phyloP scores from a whole-genome alignment of 2,797 vertebrate species.

The Silurus lanzhouensis region DNA sequence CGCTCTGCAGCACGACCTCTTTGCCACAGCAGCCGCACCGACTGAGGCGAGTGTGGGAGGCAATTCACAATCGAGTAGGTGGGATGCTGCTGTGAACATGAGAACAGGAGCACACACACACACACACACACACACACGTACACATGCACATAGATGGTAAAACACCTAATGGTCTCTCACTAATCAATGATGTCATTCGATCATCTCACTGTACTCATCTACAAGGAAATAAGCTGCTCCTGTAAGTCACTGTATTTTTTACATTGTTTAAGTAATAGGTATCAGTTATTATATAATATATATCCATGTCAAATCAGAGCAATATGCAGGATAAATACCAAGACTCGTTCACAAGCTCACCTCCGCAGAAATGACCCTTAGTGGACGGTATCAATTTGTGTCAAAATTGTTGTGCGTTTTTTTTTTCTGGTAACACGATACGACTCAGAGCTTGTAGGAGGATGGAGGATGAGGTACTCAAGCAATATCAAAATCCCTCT shows the following conservation, averaged over 20 bases:
- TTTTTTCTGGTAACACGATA: slow-evolving; percentile 17
- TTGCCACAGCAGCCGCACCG: slow-evolving; percentile 47
- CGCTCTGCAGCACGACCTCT: slow-evolving; percentile 41
- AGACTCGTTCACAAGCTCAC: background rate
- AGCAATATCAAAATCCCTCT: background rate
- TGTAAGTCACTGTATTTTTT: background rate
- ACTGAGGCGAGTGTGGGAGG: slow-evolving; percentile 56
- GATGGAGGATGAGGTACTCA: background rate
- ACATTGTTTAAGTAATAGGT: slow-evolving; percentile 17
- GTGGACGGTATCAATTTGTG: background rate
- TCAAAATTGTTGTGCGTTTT: background rate
- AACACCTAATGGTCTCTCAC: slow-evolving; percentile 50
- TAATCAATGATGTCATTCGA: slow-evolving; percentile 40
- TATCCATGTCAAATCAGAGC: too few species aligned
- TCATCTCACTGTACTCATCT: background rate
- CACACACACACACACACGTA: slow-evolving; percentile 28
- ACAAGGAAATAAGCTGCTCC: slow-evolving; percentile 16
- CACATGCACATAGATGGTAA: slow-evolving; percentile 43
- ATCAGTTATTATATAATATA: background rate
- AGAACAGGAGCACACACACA: slow-evolving; percentile 28
- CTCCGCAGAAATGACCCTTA: background rate
- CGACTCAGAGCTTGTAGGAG: slow-evolving; percentile 8
- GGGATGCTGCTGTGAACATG: slow-evolving; percentile 63
- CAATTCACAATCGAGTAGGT: slow-evolving; percentile 66
- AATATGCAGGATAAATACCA: background rate